Base-by-base conservation (phyloP, 2,113 vertebrate species). In the Andinoacara biseriatus region DNA sequence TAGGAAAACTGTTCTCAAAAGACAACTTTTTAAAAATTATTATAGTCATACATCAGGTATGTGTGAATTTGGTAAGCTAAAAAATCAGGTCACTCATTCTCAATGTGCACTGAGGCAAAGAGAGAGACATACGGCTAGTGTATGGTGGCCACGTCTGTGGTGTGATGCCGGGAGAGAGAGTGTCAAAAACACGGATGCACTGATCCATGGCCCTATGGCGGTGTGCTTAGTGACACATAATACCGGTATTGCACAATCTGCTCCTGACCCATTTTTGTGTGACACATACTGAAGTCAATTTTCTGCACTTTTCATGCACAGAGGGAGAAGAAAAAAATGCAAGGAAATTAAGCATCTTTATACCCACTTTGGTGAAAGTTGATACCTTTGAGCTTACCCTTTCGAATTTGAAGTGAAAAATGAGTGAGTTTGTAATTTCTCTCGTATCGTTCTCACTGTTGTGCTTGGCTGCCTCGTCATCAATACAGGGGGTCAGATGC, bases 191-290 rank as follows among this genome's bases (percentile, higher is more conserved):
- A 83, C 6, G 20, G 57, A 89, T 43, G 83, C 80, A 84, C 58
- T 86, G 80, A 81, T 87, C 81, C 82, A 87, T 86, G 82, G 82
- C 81, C 81, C 84, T 79, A 80, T 82, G 85, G 72, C 49, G 52
- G 75, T 79, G 83, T 85, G 91, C 82, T 91, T 86, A 87, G 83
- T 90, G 85, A 90, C 84, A 94, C 85, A 87, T 89, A 85, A 88
- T 78, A 80, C 75, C 83, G 24, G 69, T 88, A 86, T 85, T 90
- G 85, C 86, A 87, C 88, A 84, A 79, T 86, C 76, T 87, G 81
- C 77, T 76, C 58, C 80, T 81, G 76, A 90, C 89, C 91, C 82
- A 87, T 80, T 93, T 93, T 79, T 57, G 40, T 82, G 83, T 79
- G 87, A 81, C 72, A 86, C 74, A 57, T 43, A 43, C 75, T 67